Percentiles rank a stretch among this genome's conserved stretches.
Evolutionary conservation across 1,140 invertebrate genomes (phyloP).

Genomic region (Drosophila lowei): DNA sequence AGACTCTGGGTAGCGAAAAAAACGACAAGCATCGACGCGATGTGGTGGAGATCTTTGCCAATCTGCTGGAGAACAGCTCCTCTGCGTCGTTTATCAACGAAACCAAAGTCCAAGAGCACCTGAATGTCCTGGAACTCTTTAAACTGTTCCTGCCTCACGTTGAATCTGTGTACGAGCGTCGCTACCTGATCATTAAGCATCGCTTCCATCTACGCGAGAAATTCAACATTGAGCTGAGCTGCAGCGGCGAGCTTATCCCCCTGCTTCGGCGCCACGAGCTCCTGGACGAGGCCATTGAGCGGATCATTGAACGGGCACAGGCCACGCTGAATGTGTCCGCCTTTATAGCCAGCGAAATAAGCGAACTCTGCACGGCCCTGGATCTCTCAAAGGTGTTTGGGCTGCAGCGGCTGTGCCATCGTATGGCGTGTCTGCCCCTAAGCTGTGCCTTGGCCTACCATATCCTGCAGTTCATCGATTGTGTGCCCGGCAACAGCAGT

Average conservation of each 20-base stretch:
- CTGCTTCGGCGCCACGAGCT: constrained; percentile 43
- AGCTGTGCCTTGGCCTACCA: constrained; percentile 72
- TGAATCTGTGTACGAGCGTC: constrained; percentile 36
- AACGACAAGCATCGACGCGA: constrained; percentile 32
- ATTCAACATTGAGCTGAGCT: constrained; percentile 52
- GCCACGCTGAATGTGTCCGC: constrained; percentile 61
- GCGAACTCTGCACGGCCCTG: constrained; percentile 57
- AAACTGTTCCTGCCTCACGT: constrained; percentile 60
- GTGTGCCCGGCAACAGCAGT: constrained; percentile 45
- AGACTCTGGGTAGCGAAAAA: constrained; percentile 48
- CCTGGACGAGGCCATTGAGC: constrained; percentile 63
- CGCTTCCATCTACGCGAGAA: constrained; percentile 56
- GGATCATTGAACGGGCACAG: constrained; percentile 62
- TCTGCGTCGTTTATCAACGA: constrained; percentile 30
- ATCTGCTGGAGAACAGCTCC: constrained; percentile 49
- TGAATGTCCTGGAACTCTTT: constrained; percentile 63
- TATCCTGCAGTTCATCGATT: constrained; percentile 62
- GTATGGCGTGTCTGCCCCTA: constrained; percentile 62
- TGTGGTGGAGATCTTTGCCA: constrained; percentile 61
- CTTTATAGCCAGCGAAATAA: constrained; percentile 63
- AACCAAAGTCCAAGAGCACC: constrained; percentile 45
- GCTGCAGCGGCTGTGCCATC: constrained; percentile 58
- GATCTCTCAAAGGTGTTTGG: constrained; percentile 59
- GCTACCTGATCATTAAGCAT: constrained; percentile 60
- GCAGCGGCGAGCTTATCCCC: constrained; percentile 49